These are phyloP conservation scores for Sphaeridia pumilis DNA, from an alignment of 2,888 invertebrate species.

Conservation along the genomic window DNA sequence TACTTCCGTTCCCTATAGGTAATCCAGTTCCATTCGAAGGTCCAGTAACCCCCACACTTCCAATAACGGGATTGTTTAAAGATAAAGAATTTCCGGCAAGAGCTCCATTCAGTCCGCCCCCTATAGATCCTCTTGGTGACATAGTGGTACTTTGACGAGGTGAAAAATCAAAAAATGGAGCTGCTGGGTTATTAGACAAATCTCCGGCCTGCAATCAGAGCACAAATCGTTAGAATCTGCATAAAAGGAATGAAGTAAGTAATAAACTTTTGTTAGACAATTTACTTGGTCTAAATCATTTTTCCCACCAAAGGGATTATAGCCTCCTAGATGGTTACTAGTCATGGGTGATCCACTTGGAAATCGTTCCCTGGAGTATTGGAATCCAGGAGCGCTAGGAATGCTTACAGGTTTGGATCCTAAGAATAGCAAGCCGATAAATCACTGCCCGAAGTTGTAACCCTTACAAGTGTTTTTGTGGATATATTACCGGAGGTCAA, in stretches of 20 bases:
- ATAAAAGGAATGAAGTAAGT: too few species aligned
- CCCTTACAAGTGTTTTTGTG: slow-evolving; percentile 3
- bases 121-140: slow-evolving; percentile 13
- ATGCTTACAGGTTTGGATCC: slow-evolving; percentile 35
- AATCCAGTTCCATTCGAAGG: neutral
- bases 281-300: too few species aligned
- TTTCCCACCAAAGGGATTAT: slow-evolving; percentile 29
- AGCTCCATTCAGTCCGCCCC: slow-evolving; percentile 12
- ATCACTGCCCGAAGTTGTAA: neutral
- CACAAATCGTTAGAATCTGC: neutral
- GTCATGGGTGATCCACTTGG: slow-evolving; percentile 34
- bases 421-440: neutral
- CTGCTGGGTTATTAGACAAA: slow-evolving; percentile 22
- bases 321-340: slow-evolving; percentile 17
- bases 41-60: slow-evolving; percentile 1
- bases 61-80: neutral
- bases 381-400: slow-evolving; percentile 30
- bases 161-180: slow-evolving; percentile 30
- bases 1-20: neutral
- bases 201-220: slow-evolving; percentile 22
- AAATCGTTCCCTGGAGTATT: slow-evolving; percentile 28
- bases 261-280: too few species aligned
- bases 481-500: neutral
- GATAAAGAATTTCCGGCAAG: slow-evolving; percentile 15
- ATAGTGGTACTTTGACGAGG: slow-evolving; percentile 26